These are phyloP conservation scores for Lapara coniferarum DNA, from an alignment of 2,888 invertebrate genomes.

Conservation along the genomic window DNA sequence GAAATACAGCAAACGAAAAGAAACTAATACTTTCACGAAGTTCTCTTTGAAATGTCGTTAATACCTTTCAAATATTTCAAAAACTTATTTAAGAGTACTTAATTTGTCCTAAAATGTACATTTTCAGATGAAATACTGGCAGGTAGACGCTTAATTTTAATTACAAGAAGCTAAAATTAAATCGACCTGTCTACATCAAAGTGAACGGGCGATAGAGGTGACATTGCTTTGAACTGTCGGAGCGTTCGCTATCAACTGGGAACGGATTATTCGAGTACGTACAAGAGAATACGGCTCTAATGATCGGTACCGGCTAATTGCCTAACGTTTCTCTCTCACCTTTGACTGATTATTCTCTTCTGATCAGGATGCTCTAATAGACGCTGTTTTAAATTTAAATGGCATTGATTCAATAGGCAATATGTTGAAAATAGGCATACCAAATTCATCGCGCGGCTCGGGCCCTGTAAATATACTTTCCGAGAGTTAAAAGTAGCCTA, in stretches of 20 bases:
- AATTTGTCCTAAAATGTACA: constrained; percentile 23
- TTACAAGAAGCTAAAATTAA: constrained; percentile 64
- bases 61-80: neutral
- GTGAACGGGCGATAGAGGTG: constrained; percentile 63
- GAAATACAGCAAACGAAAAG: neutral
- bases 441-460: too few relatives aligned
- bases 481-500: too few relatives aligned
- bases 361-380: constrained; percentile 34
- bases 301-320: constrained; percentile 56
- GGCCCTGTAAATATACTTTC: too few relatives aligned
- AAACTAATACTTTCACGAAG: neutral
- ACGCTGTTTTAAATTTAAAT: neutral
- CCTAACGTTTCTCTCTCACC: constrained; percentile 34
- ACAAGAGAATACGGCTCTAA: constrained; percentile 54
- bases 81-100: neutral
- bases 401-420: neutral
- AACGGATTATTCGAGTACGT: constrained; percentile 34
- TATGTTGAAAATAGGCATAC: too few relatives aligned
- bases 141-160: constrained; percentile 62
- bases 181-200: constrained; percentile 71
- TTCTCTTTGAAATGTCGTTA: neutral
- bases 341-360: constrained; percentile 34
- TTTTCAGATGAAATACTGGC: constrained; percentile 33
- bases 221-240: constrained; percentile 67
- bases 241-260: constrained; percentile 52